Base-by-base conservation (phyloP, 2,113 vertebrate genomes). In the Sorex araneus region DNA sequence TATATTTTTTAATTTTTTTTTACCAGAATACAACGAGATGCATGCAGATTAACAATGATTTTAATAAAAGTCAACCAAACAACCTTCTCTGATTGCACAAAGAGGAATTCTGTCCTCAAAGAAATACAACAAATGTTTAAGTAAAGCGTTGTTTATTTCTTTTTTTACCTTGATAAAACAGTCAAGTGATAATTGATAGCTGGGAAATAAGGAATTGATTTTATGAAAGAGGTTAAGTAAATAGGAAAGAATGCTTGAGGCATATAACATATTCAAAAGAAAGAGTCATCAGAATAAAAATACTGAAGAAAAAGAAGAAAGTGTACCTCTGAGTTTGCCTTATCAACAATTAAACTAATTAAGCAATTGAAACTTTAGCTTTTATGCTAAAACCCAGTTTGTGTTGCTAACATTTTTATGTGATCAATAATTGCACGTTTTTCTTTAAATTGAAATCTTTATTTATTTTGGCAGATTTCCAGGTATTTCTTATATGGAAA, bases 131-230 rank as follows among this genome's bases (percentile, higher is more conserved):
- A 19, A 96, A 93, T 86, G 82, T 25, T 81, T 89, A 95, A 94
- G n/a, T 63, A 95, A 86, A 94, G 70, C 1, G 0, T 5, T 13
- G 60, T 78, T 7, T 82, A 23, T 57, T 94, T 63, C 30, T 21
- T 73, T 36, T 36, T 34, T 18, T 4, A 30, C 50, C 60, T 95
- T 96, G 93, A 97, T 96, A 97, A 97, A 97, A 95, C 25, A 95
- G 66, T 93, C 45, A 94, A 94, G 27, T 75, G 67, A 85, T 71
- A 91, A 94, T 70, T 92, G 86, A 96, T 94, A 96, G 73, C 4
- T 93, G 95, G 77, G 30, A 97, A 96, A 97, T 97, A 96, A 96
- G 57, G 60, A 90, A 98, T 87, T 93, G 89, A 97, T 95, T 97
- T 97, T 96, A 92, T n/a, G 11, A 96, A 96, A 82, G 43, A 96